phyloP scores from a whole-genome alignment of 1,140 invertebrate genomes.

The Diploscapter pachys region DNA sequence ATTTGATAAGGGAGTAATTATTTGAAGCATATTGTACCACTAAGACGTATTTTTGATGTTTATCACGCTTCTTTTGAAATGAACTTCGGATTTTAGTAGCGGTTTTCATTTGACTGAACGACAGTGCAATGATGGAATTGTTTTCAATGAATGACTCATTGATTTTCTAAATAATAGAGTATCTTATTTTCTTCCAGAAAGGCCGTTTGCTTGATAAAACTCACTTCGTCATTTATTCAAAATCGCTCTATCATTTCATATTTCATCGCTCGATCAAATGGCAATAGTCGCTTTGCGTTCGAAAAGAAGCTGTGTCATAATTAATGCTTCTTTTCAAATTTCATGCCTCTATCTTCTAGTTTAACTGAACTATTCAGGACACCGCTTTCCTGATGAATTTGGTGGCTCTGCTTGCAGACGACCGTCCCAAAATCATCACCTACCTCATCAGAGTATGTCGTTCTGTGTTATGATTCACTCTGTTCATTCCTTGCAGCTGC shows the following conservation, averaged over 20 bases:
- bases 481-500: conserved; percentile 9
- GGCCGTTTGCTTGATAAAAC: too few relatives aligned
- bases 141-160: too few relatives aligned
- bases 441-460: conserved; percentile 12
- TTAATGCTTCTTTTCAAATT: neutral
- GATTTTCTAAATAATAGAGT: too few relatives aligned
- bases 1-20: neutral
- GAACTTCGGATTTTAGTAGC: too few relatives aligned
- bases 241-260: too few relatives aligned
- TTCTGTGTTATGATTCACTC: neutral
- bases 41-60: too few relatives aligned
- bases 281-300: neutral
- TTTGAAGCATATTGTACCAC: too few relatives aligned
- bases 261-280: neutral
- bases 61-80: too few relatives aligned
- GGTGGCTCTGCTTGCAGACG: conserved; percentile 9
- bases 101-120: neutral
- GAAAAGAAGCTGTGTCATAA: neutral
- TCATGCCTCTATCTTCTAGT: neutral
- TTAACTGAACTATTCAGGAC: conserved; percentile 10
- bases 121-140: neutral
- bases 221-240: too few relatives aligned
- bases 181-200: too few relatives aligned
- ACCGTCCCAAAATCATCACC: conserved; percentile 15
- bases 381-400: conserved; percentile 21